Evolutionary conservation across 2,888 invertebrate species (phyloP), one percentile per base, ranked within the genome.

Genomic region (Amphimallon solstitiale): DNA sequence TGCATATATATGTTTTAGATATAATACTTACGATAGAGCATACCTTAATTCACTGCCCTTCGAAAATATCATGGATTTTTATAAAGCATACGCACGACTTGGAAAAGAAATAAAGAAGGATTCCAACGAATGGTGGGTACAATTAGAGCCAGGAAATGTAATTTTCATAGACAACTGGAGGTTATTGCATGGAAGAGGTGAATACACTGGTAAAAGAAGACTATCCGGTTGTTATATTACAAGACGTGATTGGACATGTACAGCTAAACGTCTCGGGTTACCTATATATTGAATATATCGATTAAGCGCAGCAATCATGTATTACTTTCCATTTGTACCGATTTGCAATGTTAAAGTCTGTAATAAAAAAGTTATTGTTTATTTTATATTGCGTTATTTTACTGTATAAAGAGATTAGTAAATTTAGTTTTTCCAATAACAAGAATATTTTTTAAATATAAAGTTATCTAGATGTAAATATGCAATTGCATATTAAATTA

Each of bases 161-260:
- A 82, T 92, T 69, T 87, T 90, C 56, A 86, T 93, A 73, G 92
- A 94, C 76, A 94, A 94, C 81, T 93, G 91, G 87, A 84, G 94
- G 61, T 84, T 92, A 1, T 81, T 92, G 1, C 94, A 94, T 74
- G 93, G 92, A 0, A 84, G 93, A 51, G 85, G 86, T 0, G 85
- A 85, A 0, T 94, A 90, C 76, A 85, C 86, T 0, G 93, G 93
- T 0, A 82, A 80, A 5, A 85, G 94, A 40, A 82, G 85, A 15
- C 83, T 94, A 75, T 85, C 86, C 59, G 92, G 93, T 0, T 89
- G 91, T 71, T 94, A 94, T 80, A 85, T 93, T 29, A 84, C 89
- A 4, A 85, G 92, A 49, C 89, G 90, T 65, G 91, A 90, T 79
- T 90, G 87, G 83, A 77, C 87, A 54, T 88, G 90, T 74, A 86